Base-by-base conservation (phyloP, 2,113 vertebrate genomes). In the Pluvialis apricaria region DNA sequence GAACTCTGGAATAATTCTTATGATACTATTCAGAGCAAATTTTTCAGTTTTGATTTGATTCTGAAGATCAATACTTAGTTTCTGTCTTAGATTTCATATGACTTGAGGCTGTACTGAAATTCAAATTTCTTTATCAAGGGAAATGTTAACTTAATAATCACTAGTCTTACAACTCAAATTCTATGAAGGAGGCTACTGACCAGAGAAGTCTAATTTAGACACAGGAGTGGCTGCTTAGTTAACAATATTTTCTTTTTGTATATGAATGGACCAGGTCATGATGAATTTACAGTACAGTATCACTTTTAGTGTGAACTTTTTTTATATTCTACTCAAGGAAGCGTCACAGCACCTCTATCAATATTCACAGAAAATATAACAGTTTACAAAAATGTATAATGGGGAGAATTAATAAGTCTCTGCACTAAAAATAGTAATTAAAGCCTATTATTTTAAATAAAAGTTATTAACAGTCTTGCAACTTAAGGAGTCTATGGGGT, bases 161-260 rank as follows among this genome's bases (percentile, higher is more conserved):
- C 52, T 76, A 42, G 49, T 95, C 71, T 81, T 92, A 57, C 20
- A 65, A 57, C 8, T 69, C 18, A 72, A 54, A 80, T 77, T 84
- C 44, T 31, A 65, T 58, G 32, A 32, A 94, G 65, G 64, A 44
- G 19, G 25, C 55, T 93, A 54, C 61, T 76, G 42, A 88, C 61
- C 52, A 93, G 47, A 88, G 92, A 88, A 64, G 73, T 85, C 72
- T 70, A 86, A 81, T 65, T 58, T 51, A 79, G 10, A 47, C 16
- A 69, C 3, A n/a, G 40, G 31, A 82, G 15, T 44, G 96, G 80
- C 73, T 97, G 92, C 97, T 92, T 96, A 92, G 20, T 65, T 96
- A 92, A 94, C 60, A 82, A 75, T 92, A 68, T 57, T 91, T 95
- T 80, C 66, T 94, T 97, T 97, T 97, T 90, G n/a, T 91, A 93